Percentiles rank a stretch among this genome's conserved stretches.
phyloP scores from a whole-genome alignment of 1,140 invertebrate species.

The Periplaneta americana region DNA sequence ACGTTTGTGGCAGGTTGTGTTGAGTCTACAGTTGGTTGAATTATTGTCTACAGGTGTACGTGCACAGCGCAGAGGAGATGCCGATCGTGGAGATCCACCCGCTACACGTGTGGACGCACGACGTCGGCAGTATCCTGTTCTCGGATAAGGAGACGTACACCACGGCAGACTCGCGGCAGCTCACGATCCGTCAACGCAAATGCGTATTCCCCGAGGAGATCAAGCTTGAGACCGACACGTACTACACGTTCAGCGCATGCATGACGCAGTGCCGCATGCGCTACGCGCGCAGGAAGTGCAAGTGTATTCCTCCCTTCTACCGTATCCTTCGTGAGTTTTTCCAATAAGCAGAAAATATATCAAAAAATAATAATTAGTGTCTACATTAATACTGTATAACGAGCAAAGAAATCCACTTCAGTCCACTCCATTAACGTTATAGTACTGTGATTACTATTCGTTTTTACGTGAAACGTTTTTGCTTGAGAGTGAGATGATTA shows the following conservation, averaged over 20 bases:
- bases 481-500: no score
- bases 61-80: constrained; percentile 61
- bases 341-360: no score
- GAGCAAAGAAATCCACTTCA: no score
- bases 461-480: no score
- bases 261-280: constrained; percentile 63
- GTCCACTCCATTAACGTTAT: no score
- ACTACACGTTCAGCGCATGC: constrained; percentile 59
- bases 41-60: constrained; percentile 48
- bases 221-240: constrained; percentile 46
- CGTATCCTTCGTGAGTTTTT: constrained; percentile 43
- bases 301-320: constrained; percentile 63
- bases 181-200: constrained; percentile 58
- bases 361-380: no score
- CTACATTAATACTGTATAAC: no score
- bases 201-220: constrained; percentile 48
- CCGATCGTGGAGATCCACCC: constrained; percentile 55
- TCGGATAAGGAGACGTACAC: constrained; percentile 67
- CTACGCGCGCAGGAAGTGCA: constrained; percentile 47
- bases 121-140: constrained; percentile 54
- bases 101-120: constrained; percentile 59
- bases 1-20: no score
- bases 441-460: no score
- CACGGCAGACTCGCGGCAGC: constrained; percentile 57
- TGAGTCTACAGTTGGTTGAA: no score